Evolutionary conservation across 2,888 invertebrate species (phyloP).

Genomic region (Chrysolina haemoptera): DNA sequence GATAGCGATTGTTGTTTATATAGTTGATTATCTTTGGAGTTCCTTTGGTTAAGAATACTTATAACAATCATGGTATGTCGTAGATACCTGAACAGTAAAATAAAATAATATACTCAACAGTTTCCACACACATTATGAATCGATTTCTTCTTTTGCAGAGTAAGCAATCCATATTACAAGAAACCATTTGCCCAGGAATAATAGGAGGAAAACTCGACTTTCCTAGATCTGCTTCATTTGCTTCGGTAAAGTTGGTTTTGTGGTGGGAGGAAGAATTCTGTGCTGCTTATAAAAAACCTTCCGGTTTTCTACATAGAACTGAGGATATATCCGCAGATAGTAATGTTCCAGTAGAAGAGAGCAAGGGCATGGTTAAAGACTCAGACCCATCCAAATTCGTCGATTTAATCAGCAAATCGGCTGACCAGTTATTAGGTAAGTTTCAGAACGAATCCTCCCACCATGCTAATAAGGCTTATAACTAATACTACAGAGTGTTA

Average conservation of each 20-base stretch:
- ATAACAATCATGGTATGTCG: no score
- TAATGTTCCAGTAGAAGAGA: slow-evolving; percentile 63
- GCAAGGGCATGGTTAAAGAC: slow-evolving; percentile 78
- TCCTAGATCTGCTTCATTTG: slow-evolving; percentile 87
- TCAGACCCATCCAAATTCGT: slow-evolving; percentile 86
- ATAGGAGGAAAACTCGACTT: slow-evolving; percentile 87
- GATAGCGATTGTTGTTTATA: background rate
- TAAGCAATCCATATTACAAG: slow-evolving; percentile 77
- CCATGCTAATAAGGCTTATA: no score
- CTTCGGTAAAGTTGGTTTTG: slow-evolving; percentile 85
- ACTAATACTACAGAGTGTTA: no score
- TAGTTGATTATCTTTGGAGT: no score
- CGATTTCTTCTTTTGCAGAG: slow-evolving; percentile 51
- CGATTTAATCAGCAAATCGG: slow-evolving; percentile 79
- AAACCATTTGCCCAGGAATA: slow-evolving; percentile 84
- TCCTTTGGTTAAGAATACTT: no score
- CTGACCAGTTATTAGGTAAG: slow-evolving; percentile 78
- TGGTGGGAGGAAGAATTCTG: slow-evolving; percentile 90
- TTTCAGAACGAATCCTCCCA: background rate
- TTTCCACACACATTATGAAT: no score
- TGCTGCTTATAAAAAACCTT: slow-evolving; percentile 81
- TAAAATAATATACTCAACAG: no score
- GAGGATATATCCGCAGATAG: slow-evolving; percentile 69
- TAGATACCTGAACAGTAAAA: no score
- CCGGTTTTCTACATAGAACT: slow-evolving; percentile 69